Conservation (phyloP, 2,113 vertebrate species). For the Corvus cornix region DNA sequence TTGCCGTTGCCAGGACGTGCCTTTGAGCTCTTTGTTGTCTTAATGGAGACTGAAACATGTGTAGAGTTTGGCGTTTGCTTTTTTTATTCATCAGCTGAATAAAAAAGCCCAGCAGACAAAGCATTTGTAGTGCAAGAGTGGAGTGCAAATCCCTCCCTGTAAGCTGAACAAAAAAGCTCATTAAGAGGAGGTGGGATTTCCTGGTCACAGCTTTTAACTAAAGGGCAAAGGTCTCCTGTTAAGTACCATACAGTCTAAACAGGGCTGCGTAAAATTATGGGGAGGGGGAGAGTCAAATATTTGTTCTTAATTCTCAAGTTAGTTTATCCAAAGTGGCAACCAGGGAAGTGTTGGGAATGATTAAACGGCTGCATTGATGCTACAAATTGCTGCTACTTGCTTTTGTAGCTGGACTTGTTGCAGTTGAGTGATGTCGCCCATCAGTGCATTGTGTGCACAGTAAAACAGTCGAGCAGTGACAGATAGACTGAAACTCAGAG, state of each 20-base stretch:
- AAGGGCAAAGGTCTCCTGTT: conserved; percentile 79
- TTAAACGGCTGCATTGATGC: conserved; percentile 62
- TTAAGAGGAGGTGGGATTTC: conserved; percentile 77
- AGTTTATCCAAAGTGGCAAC: conserved; percentile 59
- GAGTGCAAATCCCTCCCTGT: conserved; percentile 56
- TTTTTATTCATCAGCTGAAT: conserved; percentile 73
- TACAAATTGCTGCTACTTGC: conserved; percentile 74
- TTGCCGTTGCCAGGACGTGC: conserved; percentile 24
- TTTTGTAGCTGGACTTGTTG: conserved; percentile 74
- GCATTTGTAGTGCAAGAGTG: conserved; percentile 64
- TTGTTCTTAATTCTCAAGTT: conserved; percentile 72
- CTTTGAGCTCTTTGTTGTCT: conserved; percentile 73
- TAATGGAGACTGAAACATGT: conserved; percentile 72
- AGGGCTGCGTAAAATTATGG: conserved; percentile 67
- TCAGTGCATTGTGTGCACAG: conserved; percentile 82
- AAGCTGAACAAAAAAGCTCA: conserved; percentile 75
- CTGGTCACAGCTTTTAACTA: conserved; percentile 77
- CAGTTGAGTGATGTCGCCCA: conserved; percentile 78
- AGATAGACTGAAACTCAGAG: conserved; percentile 75
- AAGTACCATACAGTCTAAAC: conserved; percentile 75
- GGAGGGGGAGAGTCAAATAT: conserved; percentile 68
- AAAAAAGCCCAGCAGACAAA: conserved; percentile 73
- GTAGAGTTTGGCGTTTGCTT: conserved; percentile 60
- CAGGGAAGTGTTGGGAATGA: conserved; percentile 63
- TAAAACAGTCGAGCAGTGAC: conserved; percentile 82